A percentile compares a stretch with the other conserved stretches of the same genome.
These are phyloP conservation scores for Pemphredon lugubris DNA, from an alignment of 2,888 invertebrate species.

Conservation along the genomic window DNA sequence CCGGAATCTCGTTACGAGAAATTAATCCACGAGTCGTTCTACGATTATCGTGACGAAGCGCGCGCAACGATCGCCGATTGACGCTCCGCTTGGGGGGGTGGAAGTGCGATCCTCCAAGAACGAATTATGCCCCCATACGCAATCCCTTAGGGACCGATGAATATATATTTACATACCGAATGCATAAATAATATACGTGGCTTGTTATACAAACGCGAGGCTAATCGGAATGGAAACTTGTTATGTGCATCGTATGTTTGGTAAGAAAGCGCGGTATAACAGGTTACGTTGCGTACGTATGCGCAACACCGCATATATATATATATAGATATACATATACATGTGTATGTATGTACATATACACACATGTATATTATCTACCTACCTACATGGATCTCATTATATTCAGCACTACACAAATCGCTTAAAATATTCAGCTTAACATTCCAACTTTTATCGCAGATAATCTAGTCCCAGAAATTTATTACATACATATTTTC, in stretches of 20 bases:
- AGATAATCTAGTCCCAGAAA: conserved; percentile 58
- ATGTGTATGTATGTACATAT: conserved; percentile 27
- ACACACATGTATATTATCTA: conserved; percentile 54
- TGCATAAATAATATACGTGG: conserved; percentile 34
- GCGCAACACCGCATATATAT: conserved; percentile 50
- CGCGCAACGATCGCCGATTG: neutral
- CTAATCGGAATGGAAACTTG: conserved; percentile 41
- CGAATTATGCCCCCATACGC: conserved; percentile 68
- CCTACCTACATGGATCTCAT: conserved; percentile 67
- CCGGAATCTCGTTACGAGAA: neutral
- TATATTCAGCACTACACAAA: conserved; percentile 74
- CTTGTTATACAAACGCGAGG: conserved; percentile 22
- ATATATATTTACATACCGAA: conserved; percentile 56
- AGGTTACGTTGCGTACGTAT: conserved; percentile 46
- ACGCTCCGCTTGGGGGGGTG: conserved; percentile 17
- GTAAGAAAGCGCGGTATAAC: conserved; percentile 38
- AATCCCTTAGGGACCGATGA: conserved; percentile 73
- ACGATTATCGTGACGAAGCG: neutral
- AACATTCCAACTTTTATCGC: conserved; percentile 60
- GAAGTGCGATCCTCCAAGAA: conserved; percentile 75
- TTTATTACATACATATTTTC: conserved; percentile 57
- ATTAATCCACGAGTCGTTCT: neutral
- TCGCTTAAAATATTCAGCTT: conserved; percentile 74
- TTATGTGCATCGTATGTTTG: conserved; percentile 4
- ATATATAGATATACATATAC: conserved; percentile 46